Evolutionary conservation across 1,140 invertebrate genomes (phyloP), one percentile per base, ranked within the genome.

Genomic region (Bombus impatiens): DNA sequence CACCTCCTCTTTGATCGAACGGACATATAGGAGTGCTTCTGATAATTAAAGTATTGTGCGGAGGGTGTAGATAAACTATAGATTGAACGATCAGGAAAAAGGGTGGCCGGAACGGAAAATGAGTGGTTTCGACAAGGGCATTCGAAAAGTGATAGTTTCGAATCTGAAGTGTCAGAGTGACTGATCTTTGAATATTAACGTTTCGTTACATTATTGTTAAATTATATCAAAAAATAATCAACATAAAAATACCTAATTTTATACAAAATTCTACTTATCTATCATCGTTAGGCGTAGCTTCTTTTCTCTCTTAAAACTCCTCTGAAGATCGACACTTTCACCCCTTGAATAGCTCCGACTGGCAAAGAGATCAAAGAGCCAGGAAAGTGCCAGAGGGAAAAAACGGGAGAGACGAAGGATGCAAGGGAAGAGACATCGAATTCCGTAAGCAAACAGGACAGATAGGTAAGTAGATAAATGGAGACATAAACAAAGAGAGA

Each of bases 401-500:
- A 42, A 40, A 3, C 13, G 74, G 4, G 15, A 18, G 32, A 28
- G 57, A 35, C 44, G 35, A 37, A 32, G 42, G 15, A 28, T 40
- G 13, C 28, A 8, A 28, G 40, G 25, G 12, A 28, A 40, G 28
- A 32, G 12, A 70, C 35, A 47, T 8, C 25, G 65, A 9, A 47
- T 25, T 15, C 13, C 40, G 44, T n/a, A 9, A 68, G 75, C 47
- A 67, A 78, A 32, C 28, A 22, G 40, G 70, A 57, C n/a, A n/a
- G 82, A 42, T 70, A 79, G 76, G 22, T 62, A 79, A 72, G 32
- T 57, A 53, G 68, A 72, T 79, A 80, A 62, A 80, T 53, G 53
- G 53, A 80, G 77, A 47, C 59, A 65, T 53, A 74, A 80, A 85
- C 57, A 85, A 72, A 72, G 77, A 47, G 83, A 42, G 76, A 86